phyloP scores from a whole-genome alignment of 2,113 vertebrate genomes.

The Plecturocebus donacophilus region DNA sequence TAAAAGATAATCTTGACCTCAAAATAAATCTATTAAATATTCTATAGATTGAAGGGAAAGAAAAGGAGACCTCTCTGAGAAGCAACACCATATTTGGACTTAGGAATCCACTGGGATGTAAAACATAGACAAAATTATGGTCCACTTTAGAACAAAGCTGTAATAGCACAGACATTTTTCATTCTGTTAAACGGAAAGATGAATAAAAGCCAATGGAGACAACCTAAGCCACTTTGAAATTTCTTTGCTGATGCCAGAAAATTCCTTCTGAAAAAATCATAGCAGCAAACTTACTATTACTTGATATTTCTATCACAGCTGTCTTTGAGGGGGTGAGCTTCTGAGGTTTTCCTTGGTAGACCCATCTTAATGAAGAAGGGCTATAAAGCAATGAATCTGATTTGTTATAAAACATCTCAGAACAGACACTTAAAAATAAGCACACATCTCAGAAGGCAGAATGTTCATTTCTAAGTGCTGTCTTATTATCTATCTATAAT shows the following conservation, averaged over 20 bases:
- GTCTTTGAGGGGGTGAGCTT: neutral
- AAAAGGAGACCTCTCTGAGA: slow-evolving; percentile 63
- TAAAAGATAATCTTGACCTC: slow-evolving; percentile 73
- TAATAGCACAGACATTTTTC: slow-evolving; percentile 70
- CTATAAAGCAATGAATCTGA: slow-evolving; percentile 21
- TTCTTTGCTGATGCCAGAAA: slow-evolving; percentile 45
- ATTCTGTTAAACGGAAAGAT: slow-evolving; percentile 68
- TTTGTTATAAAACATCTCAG: slow-evolving; percentile 4
- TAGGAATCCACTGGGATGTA: slow-evolving; percentile 74
- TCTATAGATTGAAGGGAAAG: slow-evolving; percentile 64
- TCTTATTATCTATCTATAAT: neutral
- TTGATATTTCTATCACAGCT: neutral
- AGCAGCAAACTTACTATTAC: neutral
- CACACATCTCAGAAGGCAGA: neutral
- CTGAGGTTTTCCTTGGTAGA: neutral
- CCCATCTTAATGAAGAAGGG: neutral
- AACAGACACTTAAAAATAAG: slow-evolving; percentile 44
- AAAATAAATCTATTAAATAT: slow-evolving; percentile 73
- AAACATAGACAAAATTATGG: slow-evolving; percentile 80
- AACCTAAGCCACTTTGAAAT: slow-evolving; percentile 25
- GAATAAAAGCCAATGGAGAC: slow-evolving; percentile 49
- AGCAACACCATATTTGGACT: slow-evolving; percentile 73
- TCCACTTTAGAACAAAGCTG: slow-evolving; percentile 71
- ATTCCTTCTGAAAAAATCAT: slow-evolving; percentile 43
- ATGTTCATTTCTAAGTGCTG: neutral